Conservation (phyloP, 2,888 invertebrate species). For the Caenorhabditis zanzibari region DNA sequence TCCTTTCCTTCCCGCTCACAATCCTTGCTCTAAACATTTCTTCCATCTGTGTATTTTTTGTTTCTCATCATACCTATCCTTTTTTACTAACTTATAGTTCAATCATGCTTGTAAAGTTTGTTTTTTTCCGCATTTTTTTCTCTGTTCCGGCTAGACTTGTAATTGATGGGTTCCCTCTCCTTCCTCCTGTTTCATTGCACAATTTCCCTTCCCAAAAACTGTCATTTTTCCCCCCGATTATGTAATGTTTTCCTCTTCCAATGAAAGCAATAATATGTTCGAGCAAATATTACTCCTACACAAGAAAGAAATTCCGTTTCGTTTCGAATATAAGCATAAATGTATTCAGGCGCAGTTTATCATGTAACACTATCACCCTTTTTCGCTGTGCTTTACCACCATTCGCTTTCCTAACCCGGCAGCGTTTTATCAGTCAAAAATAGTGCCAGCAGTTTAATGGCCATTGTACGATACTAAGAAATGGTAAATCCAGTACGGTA, state of each 20-base stretch:
- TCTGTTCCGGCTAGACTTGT: constrained; percentile 55
- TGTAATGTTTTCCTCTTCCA: constrained; percentile 39
- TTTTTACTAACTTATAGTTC: no score
- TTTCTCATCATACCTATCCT: not conserved
- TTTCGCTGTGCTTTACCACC: constrained; percentile 9
- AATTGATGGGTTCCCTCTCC: constrained; percentile 48
- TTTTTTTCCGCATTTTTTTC: not conserved
- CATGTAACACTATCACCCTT: constrained; percentile 1
- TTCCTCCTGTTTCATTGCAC: constrained; percentile 30
- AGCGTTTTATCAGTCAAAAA: constrained; percentile 34
- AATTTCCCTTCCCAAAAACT: not conserved
- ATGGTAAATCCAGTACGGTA: not conserved
- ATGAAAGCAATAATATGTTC: constrained; percentile 62
- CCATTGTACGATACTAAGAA: not conserved
- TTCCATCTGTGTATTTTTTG: constrained; percentile 14
- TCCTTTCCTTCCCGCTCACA: constrained; percentile 6
- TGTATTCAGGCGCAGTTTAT: constrained; percentile 21
- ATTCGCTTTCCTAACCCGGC: constrained; percentile 22
- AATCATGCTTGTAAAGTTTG: constrained; percentile 15
- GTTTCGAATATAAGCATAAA: constrained; percentile 10
- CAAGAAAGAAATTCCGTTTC: not conserved
- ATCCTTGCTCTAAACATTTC: constrained; percentile 30
- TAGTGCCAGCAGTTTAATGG: constrained; percentile 25
- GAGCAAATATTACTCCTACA: constrained; percentile 34
- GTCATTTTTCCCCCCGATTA: constrained; percentile 6